Evolutionary conservation across 1,140 invertebrate species (phyloP), one percentile per base, ranked within the genome.

Genomic region (Zaprionus vittiger): DNA sequence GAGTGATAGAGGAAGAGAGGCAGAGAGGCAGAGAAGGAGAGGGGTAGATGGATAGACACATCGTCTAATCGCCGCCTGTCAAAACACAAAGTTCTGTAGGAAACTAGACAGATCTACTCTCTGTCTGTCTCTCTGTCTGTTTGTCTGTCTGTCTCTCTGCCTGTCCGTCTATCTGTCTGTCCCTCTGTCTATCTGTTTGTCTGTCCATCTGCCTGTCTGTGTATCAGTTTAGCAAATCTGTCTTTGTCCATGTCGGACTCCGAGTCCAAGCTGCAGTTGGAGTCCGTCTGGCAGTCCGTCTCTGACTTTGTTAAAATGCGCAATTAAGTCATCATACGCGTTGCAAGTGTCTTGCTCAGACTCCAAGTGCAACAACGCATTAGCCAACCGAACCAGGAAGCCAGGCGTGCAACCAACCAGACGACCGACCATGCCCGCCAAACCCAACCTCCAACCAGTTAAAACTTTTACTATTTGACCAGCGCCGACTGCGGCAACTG

Each of bases 271-370:
- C 38, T 41, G 12, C 4, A 41, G 14, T 41, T n/a, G 14, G 38
- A 14, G 14, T 14, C 14, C 31, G 31, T 31, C 31, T 31, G 17
- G 17, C 14, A 34, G 34, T 65, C 75, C 62, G 61, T 70, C 72
- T 79, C 73, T 73, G 72, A 17, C 41, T 44, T 38, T 31, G 84
- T 76, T 84, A 89, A 90, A 84, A 89, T 84, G 84, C 78, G 81
- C 84, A 89, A 89, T 89, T 90, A 89, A 89, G 85, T 81, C 81
- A 89, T 89, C 84, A 87, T 83, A 87, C 67, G 83, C 79, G 70
- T 83, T 73, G 77, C 83, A 70, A 83, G 83, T 66, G 77, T 75
- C 78, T 82, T 72, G 77, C 55, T 41, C 14, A 20, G 47, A 28
- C 38, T 41, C 59, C 52, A 64, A 64, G 67, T 71, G 69, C 61